phyloP scores from a whole-genome alignment of 2,797 vertebrate species.

The Arrhamphus sclerolepis region DNA sequence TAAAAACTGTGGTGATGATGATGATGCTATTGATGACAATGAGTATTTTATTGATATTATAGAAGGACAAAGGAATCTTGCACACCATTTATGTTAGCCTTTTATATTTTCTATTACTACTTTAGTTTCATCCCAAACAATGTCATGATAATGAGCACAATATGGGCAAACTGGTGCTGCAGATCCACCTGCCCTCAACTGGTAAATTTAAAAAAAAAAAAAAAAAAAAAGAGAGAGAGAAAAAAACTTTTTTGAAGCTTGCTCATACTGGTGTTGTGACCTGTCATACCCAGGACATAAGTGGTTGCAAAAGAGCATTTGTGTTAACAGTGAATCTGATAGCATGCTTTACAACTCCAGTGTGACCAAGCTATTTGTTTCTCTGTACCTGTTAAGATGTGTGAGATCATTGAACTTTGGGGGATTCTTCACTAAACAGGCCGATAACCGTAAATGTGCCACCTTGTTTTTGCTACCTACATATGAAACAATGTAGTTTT shows the following conservation, averaged over 20 bases:
- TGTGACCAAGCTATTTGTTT: constrained; percentile 37
- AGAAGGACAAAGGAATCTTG: constrained; percentile 83
- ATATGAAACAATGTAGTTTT: constrained; percentile 59
- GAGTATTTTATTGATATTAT: constrained; percentile 86
- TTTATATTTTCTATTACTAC: constrained; percentile 90
- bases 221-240: constrained; percentile 7
- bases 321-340: constrained; percentile 11
- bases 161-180: constrained; percentile 69
- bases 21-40: constrained; percentile 75
- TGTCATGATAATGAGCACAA: constrained; percentile 83
- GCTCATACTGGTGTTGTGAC: constrained; percentile 60
- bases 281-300: constrained; percentile 20
- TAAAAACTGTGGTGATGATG: constrained; percentile 75
- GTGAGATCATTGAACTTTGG: constrained; percentile 70
- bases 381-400: constrained; percentile 38
- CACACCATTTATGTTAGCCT: constrained; percentile 88
- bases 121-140: constrained; percentile 81
- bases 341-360: constrained; percentile 43
- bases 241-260: constrained; percentile 46
- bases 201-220: constrained; percentile 58
- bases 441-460: constrained; percentile 74
- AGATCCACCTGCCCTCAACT: constrained; percentile 80
- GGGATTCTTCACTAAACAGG: constrained; percentile 71
- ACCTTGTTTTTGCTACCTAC: constrained; percentile 65
- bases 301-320: constrained; percentile 7